Evolutionary conservation across 2,797 vertebrate genomes (phyloP).

Genomic region (Sebastes hopkinsi): DNA sequence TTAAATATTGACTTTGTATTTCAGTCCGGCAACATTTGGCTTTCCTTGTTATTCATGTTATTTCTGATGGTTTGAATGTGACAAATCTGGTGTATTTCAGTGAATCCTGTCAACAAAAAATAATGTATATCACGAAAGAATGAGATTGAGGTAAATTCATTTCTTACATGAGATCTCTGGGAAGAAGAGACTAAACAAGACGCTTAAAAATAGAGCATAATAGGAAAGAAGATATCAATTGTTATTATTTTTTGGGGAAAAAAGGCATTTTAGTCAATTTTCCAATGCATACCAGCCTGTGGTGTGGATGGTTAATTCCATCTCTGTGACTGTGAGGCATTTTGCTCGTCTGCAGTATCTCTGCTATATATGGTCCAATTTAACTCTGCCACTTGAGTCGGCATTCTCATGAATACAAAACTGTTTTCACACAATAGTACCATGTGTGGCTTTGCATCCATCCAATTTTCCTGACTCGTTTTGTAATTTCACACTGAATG

Average conservation of each 20-base stretch:
- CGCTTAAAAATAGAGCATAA: not conserved
- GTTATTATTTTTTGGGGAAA: not conserved
- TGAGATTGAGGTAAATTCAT: not conserved
- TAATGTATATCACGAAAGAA: not conserved
- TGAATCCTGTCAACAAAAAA: not conserved
- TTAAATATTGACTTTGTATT: not conserved
- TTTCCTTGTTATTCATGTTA: not conserved
- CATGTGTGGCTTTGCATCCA: not conserved
- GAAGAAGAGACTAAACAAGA: not conserved
- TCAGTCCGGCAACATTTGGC: not conserved
- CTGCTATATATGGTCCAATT: conserved; percentile 24
- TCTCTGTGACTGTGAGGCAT: not conserved
- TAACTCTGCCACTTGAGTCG: conserved; percentile 23
- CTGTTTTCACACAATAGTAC: conserved; percentile 6
- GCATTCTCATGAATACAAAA: conserved; percentile 50
- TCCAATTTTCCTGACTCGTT: conserved; percentile 35
- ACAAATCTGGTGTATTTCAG: not conserved
- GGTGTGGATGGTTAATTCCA: conserved; percentile 1
- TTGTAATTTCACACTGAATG: conserved; percentile 32
- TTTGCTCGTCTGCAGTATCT: not conserved
- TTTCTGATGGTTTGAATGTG: not conserved
- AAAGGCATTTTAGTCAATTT: not conserved
- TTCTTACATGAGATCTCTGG: not conserved
- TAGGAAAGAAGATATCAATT: not conserved
- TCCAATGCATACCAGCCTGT: not conserved